Evolutionary conservation across 2,113 vertebrate species (phyloP), one percentile per base, ranked within the genome.

Genomic region (Oenanthe melanoleuca): DNA sequence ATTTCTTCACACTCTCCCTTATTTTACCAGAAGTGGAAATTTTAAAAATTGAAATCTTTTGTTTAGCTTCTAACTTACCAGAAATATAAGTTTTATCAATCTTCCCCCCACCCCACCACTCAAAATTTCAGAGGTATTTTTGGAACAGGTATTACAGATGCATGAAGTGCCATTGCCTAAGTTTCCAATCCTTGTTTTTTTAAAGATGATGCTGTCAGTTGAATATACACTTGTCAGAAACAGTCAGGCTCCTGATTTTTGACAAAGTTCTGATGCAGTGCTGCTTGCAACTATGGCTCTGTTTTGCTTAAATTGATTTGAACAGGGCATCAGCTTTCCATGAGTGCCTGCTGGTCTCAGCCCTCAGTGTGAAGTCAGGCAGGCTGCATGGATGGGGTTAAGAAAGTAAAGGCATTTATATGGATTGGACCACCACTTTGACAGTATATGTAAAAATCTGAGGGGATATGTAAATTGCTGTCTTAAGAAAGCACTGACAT

Each of bases 101-200:
- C 16, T 67, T 82, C 5, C 2, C 40, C 7, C 8, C 8, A 8
- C 17, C 6, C 28, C 23, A 19, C 8, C 2, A 3, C 8, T 7
- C 24, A 57, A 61, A 63, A 31, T 69, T 80, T 80, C 1, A 0
- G 37, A 63, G 22, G 8, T 0, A 1, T 7, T 89, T 87, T 86
- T 67, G 44, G 17, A 69, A 49, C 55, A 70, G 6, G 17, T 64
- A 0, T 72, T 49, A 38, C 40, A 85, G 44, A n/a, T 80, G 26
- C 14, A 14, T n/a, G 26, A 61, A 88, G 14, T 47, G 29, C 23
- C 14, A 38, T 81, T 20, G 26, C n/a, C 18, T 42, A 14, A 49
- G 21, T 66, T 77, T 70, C 63, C 70, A 50, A 47, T 80, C 12
- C n/a, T 64, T 3, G 2, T 24, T 6, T 34, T 77, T 73, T 52